These are phyloP conservation scores for Ophion costatus DNA, from an alignment of 2,888 invertebrate genomes.

Conservation along the genomic window DNA sequence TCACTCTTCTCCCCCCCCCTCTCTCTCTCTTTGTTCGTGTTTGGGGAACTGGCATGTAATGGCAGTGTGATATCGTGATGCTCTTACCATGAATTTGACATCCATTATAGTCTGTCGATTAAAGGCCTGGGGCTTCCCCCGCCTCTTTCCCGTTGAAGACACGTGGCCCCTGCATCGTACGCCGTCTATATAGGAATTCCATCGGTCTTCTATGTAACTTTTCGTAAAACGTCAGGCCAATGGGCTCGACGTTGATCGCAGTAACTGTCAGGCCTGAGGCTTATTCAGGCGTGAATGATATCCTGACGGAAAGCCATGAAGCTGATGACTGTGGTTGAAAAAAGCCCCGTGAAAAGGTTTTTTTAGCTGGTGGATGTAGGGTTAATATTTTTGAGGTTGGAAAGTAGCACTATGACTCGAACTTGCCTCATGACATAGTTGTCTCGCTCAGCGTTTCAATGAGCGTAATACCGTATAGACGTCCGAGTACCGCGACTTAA, in stretches of 20 bases:
- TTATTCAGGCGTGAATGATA: no score
- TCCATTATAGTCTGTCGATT: conserved; percentile 61
- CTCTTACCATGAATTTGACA: conserved; percentile 51
- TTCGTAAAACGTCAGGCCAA: no score
- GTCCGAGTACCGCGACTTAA: conserved; percentile 52
- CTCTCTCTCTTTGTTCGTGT: conserved; percentile 17
- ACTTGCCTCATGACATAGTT: conserved; percentile 34
- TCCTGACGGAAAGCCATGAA: no score
- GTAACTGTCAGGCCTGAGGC: no score
- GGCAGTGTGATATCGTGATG: conserved; percentile 35
- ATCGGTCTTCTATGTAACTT: background rate
- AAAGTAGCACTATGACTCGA: background rate
- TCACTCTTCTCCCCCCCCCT: conserved; percentile 10
- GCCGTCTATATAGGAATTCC: conserved; percentile 62
- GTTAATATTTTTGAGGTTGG: background rate
- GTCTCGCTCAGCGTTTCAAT: conserved; percentile 51
- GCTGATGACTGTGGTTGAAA: no score
- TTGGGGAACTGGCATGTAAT: conserved; percentile 21
- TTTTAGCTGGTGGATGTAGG: no score
- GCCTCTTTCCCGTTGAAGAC: conserved; percentile 15
- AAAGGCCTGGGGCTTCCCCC: conserved; percentile 22
- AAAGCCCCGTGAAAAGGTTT: no score
- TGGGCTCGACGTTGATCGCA: no score
- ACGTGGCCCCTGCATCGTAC: conserved; percentile 53
- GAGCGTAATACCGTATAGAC: conserved; percentile 31